Percentiles rank a stretch among this genome's conserved stretches.
Evolutionary conservation across 2,797 vertebrate genomes (phyloP).

Genomic region (Mormyrops attenuatus): DNA sequence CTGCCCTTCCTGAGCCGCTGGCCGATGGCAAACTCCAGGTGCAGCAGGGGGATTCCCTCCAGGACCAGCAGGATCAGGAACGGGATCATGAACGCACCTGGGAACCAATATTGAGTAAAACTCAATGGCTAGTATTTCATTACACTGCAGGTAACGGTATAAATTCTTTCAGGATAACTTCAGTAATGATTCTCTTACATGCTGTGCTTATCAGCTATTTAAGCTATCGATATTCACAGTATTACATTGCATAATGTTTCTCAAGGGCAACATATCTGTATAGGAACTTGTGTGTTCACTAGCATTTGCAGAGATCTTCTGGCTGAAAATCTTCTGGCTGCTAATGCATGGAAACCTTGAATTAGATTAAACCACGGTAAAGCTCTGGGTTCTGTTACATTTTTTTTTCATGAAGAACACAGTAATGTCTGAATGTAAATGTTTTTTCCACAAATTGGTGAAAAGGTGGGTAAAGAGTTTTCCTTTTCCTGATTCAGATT

Average conservation of each 20-base stretch:
- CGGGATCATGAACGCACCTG: slow-evolving; percentile 74
- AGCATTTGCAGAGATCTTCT: background rate
- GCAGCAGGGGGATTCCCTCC: slow-evolving; percentile 66
- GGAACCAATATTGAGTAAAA: background rate
- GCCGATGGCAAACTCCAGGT: slow-evolving; percentile 54
- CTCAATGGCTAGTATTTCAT: background rate
- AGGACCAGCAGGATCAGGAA: slow-evolving; percentile 70
- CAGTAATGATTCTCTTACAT: background rate
- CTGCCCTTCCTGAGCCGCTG: background rate
- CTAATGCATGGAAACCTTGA: background rate
- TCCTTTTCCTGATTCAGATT: background rate
- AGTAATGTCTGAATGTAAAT: background rate
- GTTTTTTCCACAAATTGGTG: background rate
- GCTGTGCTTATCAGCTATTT: background rate
- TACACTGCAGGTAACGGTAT: background rate
- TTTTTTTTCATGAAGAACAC: background rate
- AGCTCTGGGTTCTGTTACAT: background rate
- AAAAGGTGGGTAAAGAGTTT: background rate
- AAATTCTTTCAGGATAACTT: background rate
- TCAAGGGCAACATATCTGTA: background rate
- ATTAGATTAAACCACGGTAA: background rate
- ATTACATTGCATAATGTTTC: background rate
- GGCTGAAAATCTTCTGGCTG: background rate
- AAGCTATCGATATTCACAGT: background rate
- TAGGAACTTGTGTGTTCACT: background rate